Evolutionary conservation across 2,797 vertebrate species (phyloP), one percentile per base, ranked within the genome.

Genomic region (Paratrypauchen microcephalus): DNA sequence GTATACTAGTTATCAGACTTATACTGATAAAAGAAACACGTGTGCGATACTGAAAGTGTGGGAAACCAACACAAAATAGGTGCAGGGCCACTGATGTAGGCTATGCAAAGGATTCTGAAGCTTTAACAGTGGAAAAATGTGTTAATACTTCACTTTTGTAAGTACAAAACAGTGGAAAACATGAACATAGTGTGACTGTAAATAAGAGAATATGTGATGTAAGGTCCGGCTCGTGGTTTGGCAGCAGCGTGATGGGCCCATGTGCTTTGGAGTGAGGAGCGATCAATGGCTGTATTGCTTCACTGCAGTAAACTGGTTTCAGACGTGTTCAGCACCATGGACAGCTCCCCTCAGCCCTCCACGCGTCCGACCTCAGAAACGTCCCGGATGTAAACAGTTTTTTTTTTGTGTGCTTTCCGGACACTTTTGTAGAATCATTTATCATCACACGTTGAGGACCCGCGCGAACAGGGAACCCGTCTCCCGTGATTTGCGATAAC

Each of bases 401-500:
- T 24, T 23, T 28, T 28, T 28, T 28, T 39, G 1, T 45, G 36
- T 23, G 36, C 32, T 62, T 62, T 16, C 36, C 30, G 6, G 30
- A 56, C 13, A 47, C 28, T 65, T 32, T 21, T 54, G 68, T 32
- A 61, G 32, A 56, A 76, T 67, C 8, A 41, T 52, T 48, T 45
- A 15, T 45, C 52, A 60, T 52, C 76, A 23, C 58, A 13, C 30
- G 75, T 6, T 62, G 55, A n/a, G 48, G 58, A 63, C 36, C 26
- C 11, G 60, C 36, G 72, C 71, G 79, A 48, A 76, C 68, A 77
- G 28, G 7, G n/a, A 45, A 16, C 48, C 52, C 58, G 32, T 61
- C 69, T 68, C 60, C 69, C 75, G 74, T 73, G 83, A 77, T 75
- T 69, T 78, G 82, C 65, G 87, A 88, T 90, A 87, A 86, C 71